Base-by-base conservation (phyloP, 2,113 vertebrate species). In the Anhinga anhinga region DNA sequence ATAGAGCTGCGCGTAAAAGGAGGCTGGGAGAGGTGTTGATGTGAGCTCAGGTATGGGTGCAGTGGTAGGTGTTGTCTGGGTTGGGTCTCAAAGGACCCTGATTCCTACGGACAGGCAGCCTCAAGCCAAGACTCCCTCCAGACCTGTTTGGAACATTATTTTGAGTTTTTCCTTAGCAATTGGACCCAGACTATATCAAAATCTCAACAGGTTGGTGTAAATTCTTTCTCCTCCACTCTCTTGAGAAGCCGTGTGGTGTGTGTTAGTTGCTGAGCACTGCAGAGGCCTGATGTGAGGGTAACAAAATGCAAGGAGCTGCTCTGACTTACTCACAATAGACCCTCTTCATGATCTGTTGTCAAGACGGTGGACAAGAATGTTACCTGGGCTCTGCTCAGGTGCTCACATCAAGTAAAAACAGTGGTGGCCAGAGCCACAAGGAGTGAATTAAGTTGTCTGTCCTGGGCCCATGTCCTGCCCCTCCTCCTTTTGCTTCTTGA, bases 81-180 rank as follows among this genome's bases (percentile, higher is more conserved):
- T 8, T 0, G 1, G 32, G 50, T 16, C 27, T 38, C 1, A 1
- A 34, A 55, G 58, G 22, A 63, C 21, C 5, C 14, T 0, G 0
- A 3, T 45, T 13, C 23, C 22, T 78, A 38, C 0, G 0, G 36
- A 23, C 30, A 58, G 34, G 8, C 17, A 42, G 2, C 25, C 7
- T 19, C 50, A 21, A 30, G 20, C 12, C 9, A 16, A 59, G 26
- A 17, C 4, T 63, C 6, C 2, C 16, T 63, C 65, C 12, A 3
- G 3, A 34, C 5, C n/a, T 45, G 22, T 82, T 70, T 81, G 55
- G 15, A 38, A 21, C 25, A 14, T 52, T 1, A 7, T 63, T 55
- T 73, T 34, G n/a, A 47, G 26, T 7, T 61, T 85, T 86, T 8
- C 26, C 19, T 25, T 7, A 44, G 11, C 2, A 4, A 11, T 59